Evolutionary conservation across 2,888 invertebrate genomes (phyloP).

Genomic region (Stomorhina lunata): DNA sequence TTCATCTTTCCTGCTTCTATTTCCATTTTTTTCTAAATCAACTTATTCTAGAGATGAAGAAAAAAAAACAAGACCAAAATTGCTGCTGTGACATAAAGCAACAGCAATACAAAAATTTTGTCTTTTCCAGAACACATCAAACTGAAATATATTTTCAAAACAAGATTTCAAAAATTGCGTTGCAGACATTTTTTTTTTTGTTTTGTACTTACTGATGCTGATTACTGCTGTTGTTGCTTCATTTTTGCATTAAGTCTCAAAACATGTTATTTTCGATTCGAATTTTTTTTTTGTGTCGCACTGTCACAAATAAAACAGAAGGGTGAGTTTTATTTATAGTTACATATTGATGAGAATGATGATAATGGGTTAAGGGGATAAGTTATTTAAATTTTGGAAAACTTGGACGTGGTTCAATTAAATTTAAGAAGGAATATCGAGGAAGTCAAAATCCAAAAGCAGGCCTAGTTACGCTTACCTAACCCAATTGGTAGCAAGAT

Average conservation of each 20-base stretch:
- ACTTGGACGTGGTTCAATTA: neutral
- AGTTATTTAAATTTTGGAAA: neutral
- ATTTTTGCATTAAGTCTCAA: constrained; percentile 36
- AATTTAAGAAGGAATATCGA: too few relatives aligned
- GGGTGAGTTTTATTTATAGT: constrained; percentile 18
- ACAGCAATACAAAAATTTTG: constrained; percentile 20
- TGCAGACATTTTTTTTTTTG: constrained; percentile 44
- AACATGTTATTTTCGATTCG: constrained; percentile 18
- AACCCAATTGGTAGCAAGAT: too few relatives aligned
- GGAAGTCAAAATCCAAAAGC: too few relatives aligned
- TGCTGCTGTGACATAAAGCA: constrained; percentile 45
- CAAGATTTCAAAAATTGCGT: constrained; percentile 55
- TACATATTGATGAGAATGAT: neutral
- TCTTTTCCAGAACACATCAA: constrained; percentile 54
- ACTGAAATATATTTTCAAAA: constrained; percentile 53
- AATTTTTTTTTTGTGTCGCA: neutral
- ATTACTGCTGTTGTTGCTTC: constrained; percentile 33
- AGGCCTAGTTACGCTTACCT: too few relatives aligned
- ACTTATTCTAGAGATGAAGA: constrained; percentile 22
- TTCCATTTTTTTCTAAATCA: neutral
- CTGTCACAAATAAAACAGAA: constrained; percentile 11
- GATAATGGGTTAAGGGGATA: neutral
- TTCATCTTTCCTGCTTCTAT: constrained; percentile 31
- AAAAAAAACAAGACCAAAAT: neutral
- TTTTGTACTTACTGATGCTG: neutral